Conservation (phyloP, 1,140 invertebrate genomes). For the Globodera rostochiensis region DNA sequence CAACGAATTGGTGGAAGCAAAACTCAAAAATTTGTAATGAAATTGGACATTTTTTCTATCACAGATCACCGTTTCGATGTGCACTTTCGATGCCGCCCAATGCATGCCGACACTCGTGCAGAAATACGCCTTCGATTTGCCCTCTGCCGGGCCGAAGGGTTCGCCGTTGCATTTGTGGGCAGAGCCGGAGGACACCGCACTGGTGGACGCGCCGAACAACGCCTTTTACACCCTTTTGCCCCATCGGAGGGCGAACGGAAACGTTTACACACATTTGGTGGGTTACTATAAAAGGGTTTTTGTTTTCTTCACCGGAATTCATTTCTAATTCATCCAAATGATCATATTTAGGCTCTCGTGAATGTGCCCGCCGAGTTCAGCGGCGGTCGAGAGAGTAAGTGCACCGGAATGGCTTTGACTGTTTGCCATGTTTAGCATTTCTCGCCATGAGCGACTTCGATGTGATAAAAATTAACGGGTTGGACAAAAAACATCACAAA, state of each 20-base stretch:
- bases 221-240: conserved; percentile 48
- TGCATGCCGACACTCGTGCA: conserved; percentile 41
- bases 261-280: conserved; percentile 47
- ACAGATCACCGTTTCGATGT: conserved; percentile 43
- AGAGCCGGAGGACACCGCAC: conserved; percentile 38
- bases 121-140: conserved; percentile 39
- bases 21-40: no score
- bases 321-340: not conserved
- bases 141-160: not conserved
- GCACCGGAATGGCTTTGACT: not conserved
- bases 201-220: conserved; percentile 21
- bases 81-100: conserved; percentile 45
- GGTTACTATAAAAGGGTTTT: not conserved
- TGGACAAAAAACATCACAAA: conserved; percentile 39
- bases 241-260: conserved; percentile 47
- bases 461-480: conserved; percentile 47
- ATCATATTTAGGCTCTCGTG: conserved; percentile 10
- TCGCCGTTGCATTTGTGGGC: conserved; percentile 40
- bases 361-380: conserved; percentile 22
- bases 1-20: not conserved
- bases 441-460: conserved; percentile 52
- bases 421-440: conserved; percentile 21
- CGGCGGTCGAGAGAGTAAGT: conserved; percentile 17
- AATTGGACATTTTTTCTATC: not conserved
- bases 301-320: not conserved